Percentiles rank a stretch among this genome's conserved stretches.
These are phyloP conservation scores for Hyperoplus immaculatus DNA, from an alignment of 2,797 vertebrate species.

Conservation along the genomic window DNA sequence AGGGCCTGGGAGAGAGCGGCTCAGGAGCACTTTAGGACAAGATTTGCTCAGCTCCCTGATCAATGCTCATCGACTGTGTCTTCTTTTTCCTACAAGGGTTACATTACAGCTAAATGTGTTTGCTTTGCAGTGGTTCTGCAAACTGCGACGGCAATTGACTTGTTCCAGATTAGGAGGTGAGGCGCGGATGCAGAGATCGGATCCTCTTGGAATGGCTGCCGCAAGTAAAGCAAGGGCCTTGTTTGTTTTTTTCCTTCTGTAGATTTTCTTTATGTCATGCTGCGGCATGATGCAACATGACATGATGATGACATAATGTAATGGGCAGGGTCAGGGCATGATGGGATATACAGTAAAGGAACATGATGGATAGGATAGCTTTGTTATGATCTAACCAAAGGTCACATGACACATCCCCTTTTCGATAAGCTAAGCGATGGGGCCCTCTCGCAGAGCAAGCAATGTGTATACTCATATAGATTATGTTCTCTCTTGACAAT, in stretches of 20 bases:
- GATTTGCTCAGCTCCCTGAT: slow-evolving; percentile 52
- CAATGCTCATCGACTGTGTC: slow-evolving; percentile 70
- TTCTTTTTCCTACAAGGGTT: slow-evolving; percentile 68
- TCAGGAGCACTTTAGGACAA: slow-evolving; percentile 68
- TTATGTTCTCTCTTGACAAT: too few species aligned
- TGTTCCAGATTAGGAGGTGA: slow-evolving; percentile 68
- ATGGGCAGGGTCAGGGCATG: slow-evolving; percentile 1
- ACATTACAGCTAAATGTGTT: slow-evolving; percentile 84
- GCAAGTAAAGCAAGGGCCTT: background rate
- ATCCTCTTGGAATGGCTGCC: slow-evolving; percentile 10
- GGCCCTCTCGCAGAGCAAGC: background rate
- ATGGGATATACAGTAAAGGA: background rate
- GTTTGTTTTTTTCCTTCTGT: slow-evolving; percentile 20
- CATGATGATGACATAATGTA: background rate
- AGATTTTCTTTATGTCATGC: slow-evolving; percentile 2
- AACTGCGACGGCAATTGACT: slow-evolving; percentile 55
- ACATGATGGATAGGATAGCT: slow-evolving; percentile 3
- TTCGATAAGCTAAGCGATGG: background rate
- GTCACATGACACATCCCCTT: slow-evolving; percentile 3
- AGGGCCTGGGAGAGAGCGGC: slow-evolving; percentile 45
- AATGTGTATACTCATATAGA: background rate
- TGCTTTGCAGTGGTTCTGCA: slow-evolving; percentile 74
- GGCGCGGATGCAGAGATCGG: slow-evolving; percentile 34
- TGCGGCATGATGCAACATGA: background rate
- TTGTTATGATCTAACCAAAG: slow-evolving; percentile 15